phyloP scores from a whole-genome alignment of 1,140 invertebrate species.

The Drosophila oshimai region DNA sequence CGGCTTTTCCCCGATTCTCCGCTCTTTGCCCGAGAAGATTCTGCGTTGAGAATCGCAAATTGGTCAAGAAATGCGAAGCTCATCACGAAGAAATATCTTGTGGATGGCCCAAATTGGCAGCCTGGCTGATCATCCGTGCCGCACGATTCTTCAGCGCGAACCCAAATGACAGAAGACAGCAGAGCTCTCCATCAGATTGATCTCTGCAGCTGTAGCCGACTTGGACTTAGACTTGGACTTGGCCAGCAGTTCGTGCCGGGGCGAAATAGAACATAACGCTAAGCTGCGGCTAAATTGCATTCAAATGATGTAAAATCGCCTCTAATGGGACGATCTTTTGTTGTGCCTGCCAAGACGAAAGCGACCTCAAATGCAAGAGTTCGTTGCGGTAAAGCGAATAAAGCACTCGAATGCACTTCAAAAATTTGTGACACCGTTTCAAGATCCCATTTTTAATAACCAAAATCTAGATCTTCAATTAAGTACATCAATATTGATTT shows the following conservation, averaged over 20 bases:
- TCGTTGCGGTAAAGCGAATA: constrained; percentile 67
- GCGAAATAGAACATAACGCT: constrained; percentile 74
- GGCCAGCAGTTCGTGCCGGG: constrained; percentile 16
- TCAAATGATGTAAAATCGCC: constrained; percentile 75
- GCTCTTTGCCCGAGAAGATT: not conserved
- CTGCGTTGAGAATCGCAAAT: constrained; percentile 50
- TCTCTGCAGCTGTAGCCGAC: constrained; percentile 32
- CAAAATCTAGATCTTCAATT: too few species aligned
- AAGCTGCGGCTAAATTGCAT: constrained; percentile 73
- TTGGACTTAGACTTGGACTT: constrained; percentile 5
- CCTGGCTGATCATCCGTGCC: constrained; percentile 60
- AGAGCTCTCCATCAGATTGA: constrained; percentile 38
- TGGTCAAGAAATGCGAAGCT: constrained; percentile 44
- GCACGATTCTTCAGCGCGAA: constrained; percentile 50
- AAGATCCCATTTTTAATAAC: too few species aligned
- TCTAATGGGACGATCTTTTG: constrained; percentile 66
- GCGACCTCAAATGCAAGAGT: constrained; percentile 66
- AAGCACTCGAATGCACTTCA: constrained; percentile 25
- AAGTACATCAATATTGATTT: too few species aligned
- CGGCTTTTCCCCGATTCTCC: not conserved
- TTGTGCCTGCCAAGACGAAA: constrained; percentile 59
- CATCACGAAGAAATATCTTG: constrained; percentile 36
- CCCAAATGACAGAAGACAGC: constrained; percentile 23
- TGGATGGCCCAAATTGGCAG: constrained; percentile 56
- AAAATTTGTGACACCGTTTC: too few species aligned